A percentile compares a stretch with the other conserved stretches of the same genome.
Conservation (phyloP, 1,140 invertebrate species). For the Heliconius hermathena region DNA sequence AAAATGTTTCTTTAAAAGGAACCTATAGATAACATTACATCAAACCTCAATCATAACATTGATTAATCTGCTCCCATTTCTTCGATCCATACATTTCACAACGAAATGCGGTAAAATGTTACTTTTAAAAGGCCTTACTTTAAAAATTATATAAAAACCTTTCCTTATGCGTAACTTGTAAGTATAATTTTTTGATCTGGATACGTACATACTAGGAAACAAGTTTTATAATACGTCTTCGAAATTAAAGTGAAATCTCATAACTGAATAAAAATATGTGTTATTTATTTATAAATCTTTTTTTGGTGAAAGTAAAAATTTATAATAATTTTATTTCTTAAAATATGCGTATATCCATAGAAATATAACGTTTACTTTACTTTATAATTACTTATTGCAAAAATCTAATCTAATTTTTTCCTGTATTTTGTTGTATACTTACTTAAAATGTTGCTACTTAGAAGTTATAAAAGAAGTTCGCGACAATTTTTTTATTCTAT, state of each 20-base stretch:
- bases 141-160: neutral
- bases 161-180: neutral
- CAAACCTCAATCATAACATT: neutral
- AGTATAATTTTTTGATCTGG: neutral
- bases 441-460: too few species aligned
- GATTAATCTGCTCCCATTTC: constrained; percentile 43
- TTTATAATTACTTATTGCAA: too few species aligned
- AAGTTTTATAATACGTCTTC: neutral
- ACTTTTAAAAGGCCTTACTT: constrained; percentile 17
- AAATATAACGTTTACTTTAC: neutral
- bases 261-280: neutral
- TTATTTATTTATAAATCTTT: neutral
- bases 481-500: too few species aligned
- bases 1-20: neutral
- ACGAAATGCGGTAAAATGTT: constrained; percentile 35
- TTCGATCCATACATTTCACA: constrained; percentile 40
- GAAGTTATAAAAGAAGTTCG: too few species aligned
- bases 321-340: neutral
- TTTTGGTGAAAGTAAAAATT: neutral
- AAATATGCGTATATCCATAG: neutral
- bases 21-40: neutral
- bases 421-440: too few species aligned
- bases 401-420: too few species aligned
- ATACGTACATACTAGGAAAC: neutral
- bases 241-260: neutral